Conservation (phyloP, 2,888 invertebrate species). For the Tolmerus cingulatus region DNA sequence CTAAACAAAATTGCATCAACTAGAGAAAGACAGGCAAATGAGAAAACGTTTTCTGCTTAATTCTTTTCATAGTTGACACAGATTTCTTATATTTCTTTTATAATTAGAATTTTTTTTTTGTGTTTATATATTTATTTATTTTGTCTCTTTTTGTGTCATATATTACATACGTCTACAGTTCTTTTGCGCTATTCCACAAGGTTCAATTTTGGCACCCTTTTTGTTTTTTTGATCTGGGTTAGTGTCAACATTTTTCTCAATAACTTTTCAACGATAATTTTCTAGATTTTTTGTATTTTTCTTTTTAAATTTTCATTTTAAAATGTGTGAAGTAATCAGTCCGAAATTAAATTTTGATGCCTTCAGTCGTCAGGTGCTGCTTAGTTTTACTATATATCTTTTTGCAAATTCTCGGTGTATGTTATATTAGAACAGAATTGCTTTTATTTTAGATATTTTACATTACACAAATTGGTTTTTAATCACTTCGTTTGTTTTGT, state of each 20-base stretch:
- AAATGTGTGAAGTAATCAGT: too few relatives aligned
- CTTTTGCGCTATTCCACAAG: neutral
- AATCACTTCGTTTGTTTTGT: neutral
- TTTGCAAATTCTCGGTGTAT: neutral
- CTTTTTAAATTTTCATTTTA: neutral
- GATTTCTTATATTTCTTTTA: neutral
- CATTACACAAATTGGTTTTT: neutral
- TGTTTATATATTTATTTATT: neutral
- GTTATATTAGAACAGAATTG: neutral
- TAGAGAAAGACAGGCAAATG: neutral
- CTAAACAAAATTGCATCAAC: neutral
- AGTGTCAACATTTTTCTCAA: neutral
- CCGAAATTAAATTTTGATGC: too few relatives aligned
- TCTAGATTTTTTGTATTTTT: neutral
- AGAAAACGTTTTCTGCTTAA: neutral
- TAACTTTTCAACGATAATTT: neutral
- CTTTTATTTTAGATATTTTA: neutral
- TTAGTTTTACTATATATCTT: neutral
- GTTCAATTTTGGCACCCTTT: neutral
- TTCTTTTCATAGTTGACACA: neutral
- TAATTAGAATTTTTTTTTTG: neutral
- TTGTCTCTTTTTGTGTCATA: neutral
- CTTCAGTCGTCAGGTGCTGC: too few relatives aligned
- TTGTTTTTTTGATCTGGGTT: neutral
- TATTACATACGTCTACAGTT: neutral